Evolutionary conservation across 2,888 invertebrate genomes (phyloP).

Genomic region (Brenthis ino): DNA sequence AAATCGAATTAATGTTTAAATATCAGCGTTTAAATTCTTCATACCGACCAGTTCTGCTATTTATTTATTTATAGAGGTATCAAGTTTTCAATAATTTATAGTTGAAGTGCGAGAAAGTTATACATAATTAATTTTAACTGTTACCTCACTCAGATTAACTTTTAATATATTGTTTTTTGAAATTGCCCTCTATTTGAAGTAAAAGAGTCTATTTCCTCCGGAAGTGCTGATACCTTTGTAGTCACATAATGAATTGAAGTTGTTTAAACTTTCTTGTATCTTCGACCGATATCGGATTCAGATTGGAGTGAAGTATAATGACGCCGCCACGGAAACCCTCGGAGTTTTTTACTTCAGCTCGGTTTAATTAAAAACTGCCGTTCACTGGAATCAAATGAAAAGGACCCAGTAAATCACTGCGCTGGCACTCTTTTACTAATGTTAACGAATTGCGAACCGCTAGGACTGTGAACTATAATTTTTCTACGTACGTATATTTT

Average conservation of each 20-base stretch:
- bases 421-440: constrained; percentile 40
- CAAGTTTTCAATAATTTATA: not conserved
- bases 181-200: not conserved
- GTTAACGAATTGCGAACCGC: constrained; percentile 11
- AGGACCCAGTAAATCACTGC: constrained; percentile 37
- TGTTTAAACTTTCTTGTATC: constrained; percentile 68
- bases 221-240: constrained; percentile 62
- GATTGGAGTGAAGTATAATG: constrained; percentile 57
- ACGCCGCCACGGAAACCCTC: constrained; percentile 55
- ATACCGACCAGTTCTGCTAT: not conserved
- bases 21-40: not conserved
- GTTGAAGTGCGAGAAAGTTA: not conserved
- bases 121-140: constrained; percentile 1
- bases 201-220: constrained; percentile 47
- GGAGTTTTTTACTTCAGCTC: constrained; percentile 60
- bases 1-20: constrained; percentile 4
- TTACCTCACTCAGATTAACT: not conserved
- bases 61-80: constrained; percentile 1
- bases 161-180: not conserved
- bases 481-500: not conserved
- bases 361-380: constrained; percentile 69
- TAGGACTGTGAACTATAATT: not conserved
- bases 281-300: constrained; percentile 55
- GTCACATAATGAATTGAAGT: constrained; percentile 68
- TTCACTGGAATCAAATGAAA: constrained; percentile 42